Evolutionary conservation across 1,140 invertebrate species (phyloP).

Genomic region (Onthophagus taurus): DNA sequence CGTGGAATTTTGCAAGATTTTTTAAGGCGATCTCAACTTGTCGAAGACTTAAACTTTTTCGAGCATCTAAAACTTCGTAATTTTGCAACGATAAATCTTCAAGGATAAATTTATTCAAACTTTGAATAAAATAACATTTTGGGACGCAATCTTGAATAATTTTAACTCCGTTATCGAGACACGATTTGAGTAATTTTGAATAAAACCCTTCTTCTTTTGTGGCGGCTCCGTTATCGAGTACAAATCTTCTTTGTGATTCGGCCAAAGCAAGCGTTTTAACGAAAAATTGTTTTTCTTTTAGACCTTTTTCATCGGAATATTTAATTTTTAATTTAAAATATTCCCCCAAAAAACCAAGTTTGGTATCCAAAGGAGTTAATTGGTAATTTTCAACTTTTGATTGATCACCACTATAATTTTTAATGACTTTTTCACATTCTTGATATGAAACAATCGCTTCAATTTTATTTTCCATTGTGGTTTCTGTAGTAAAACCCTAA

Average conservation of each 20-base stretch:
- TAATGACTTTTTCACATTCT: not conserved
- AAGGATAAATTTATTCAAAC: constrained; percentile 9
- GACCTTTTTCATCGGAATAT: not conserved
- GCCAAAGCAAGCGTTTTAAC: constrained; percentile 7
- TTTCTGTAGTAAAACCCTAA: too few relatives aligned
- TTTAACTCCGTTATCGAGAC: not conserved
- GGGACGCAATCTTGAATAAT: constrained; percentile 8
- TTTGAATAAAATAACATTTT: constrained; percentile 3
- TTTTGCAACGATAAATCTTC: constrained; percentile 11
- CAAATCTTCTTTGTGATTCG: constrained; percentile 12
- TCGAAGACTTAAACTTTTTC: constrained; percentile 2
- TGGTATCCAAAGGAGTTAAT: constrained; percentile 9
- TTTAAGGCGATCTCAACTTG: constrained; percentile 6
- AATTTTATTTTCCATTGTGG: too few relatives aligned
- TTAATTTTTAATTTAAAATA: constrained; percentile 13
- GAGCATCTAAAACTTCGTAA: not conserved
- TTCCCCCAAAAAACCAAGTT: constrained; percentile 14
- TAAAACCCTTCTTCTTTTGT: constrained; percentile 1
- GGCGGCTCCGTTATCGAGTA: not conserved
- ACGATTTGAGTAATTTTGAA: not conserved
- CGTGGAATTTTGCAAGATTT: constrained; percentile 22
- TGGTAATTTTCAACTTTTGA: not conserved
- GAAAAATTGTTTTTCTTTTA: constrained; percentile 11
- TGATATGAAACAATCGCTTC: too few relatives aligned
- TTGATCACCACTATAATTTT: not conserved